Conservation (phyloP, 2,797 vertebrate genomes). For the Sardinella longiceps region DNA sequence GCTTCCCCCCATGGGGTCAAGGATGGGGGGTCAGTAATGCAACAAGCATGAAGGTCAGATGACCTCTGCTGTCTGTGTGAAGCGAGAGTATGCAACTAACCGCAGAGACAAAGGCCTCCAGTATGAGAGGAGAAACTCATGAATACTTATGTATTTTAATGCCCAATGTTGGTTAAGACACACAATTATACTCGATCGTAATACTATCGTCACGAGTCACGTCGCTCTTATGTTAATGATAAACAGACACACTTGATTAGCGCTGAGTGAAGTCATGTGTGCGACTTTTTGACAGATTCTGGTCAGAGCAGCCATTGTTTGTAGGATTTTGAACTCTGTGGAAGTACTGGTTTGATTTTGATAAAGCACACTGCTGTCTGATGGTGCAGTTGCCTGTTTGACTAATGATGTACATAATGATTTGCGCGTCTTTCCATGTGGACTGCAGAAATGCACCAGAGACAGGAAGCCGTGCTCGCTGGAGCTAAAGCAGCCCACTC, state of each 20-base stretch:
- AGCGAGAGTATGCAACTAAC: not conserved
- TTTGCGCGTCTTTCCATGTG: constrained; percentile 11
- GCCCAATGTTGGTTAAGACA: not conserved
- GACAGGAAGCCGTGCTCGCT: not conserved
- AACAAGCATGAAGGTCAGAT: constrained; percentile 16
- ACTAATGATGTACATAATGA: not conserved
- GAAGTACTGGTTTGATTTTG: not conserved
- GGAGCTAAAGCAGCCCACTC: not conserved
- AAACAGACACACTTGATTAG: not conserved
- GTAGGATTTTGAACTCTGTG: not conserved
- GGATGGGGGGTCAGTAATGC: not conserved
- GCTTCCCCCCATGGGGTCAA: not conserved
- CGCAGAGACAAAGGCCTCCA: constrained; percentile 1
- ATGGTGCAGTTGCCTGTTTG: not conserved
- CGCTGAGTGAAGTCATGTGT: not conserved
- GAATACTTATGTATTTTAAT: constrained; percentile 14
- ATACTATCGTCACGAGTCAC: not conserved
- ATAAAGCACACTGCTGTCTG: not conserved
- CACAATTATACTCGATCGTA: not conserved
- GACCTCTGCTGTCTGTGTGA: not conserved
- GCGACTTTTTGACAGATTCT: not conserved
- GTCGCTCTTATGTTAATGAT: not conserved
- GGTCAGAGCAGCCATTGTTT: not conserved
- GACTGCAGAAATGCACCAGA: not conserved
- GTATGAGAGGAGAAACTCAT: not conserved